Conservation (phyloP, 2,888 invertebrate genomes). For the Camponotus fellah region DNA sequence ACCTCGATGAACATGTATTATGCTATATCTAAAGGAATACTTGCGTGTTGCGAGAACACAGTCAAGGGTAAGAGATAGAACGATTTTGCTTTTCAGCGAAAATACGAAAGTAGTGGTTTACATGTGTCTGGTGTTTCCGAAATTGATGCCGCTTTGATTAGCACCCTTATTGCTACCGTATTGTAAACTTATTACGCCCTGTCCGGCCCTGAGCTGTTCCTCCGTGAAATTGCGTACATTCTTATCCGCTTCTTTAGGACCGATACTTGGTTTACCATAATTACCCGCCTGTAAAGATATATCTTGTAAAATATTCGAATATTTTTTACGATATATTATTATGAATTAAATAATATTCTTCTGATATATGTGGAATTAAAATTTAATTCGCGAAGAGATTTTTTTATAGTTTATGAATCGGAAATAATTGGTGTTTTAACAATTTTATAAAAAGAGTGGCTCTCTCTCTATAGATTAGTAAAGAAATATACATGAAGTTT, state of each 20-base stretch:
- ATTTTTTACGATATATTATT: background rate
- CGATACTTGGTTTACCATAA: conserved; percentile 95
- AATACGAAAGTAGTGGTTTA: conserved; percentile 86
- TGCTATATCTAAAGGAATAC: conserved; percentile 60
- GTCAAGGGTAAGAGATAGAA: conserved; percentile 49
- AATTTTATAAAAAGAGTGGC: background rate
- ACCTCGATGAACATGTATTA: conserved; percentile 64
- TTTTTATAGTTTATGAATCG: background rate
- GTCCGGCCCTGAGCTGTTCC: conserved; percentile 97
- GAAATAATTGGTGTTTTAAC: background rate
- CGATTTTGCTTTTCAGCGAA: conserved; percentile 28
- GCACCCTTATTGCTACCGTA: conserved; percentile 99
- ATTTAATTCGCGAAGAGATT: background rate
- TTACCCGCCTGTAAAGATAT: conserved; percentile 88
- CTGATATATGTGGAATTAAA: background rate
- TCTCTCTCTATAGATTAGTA: background rate
- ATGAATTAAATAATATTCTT: background rate
- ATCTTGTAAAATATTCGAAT: background rate
- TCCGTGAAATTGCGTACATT: conserved; percentile 97
- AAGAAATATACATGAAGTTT: background rate
- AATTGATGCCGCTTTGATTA: conserved; percentile 97
- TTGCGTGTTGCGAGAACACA: conserved; percentile 61
- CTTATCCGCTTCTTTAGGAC: conserved; percentile 98
- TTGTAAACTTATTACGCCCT: conserved; percentile 97
- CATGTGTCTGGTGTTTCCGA: conserved; percentile 99